Conservation (phyloP, 2,888 invertebrate species). For the Agrypnus murinus region DNA sequence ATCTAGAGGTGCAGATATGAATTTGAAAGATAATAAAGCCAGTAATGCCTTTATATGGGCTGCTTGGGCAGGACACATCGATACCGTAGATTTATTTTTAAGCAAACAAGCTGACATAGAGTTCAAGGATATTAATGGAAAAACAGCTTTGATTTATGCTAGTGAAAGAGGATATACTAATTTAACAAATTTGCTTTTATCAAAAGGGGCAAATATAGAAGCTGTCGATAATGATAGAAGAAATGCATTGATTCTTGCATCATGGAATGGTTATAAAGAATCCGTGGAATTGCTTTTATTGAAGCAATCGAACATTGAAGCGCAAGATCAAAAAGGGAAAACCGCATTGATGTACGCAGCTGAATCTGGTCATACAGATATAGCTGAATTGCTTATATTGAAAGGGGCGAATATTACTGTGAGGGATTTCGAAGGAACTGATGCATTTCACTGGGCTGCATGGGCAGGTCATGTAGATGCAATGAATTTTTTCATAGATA, state of each 20-base stretch:
- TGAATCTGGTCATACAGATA: neutral
- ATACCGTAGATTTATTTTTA: too few relatives aligned
- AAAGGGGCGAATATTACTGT: conserved; percentile 7
- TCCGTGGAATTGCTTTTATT: neutral
- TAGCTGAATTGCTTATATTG: neutral
- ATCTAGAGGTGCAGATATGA: too few relatives aligned
- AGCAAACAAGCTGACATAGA: too few relatives aligned
- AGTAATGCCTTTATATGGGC: too few relatives aligned
- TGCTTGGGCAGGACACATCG: too few relatives aligned
- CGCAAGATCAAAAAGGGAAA: neutral
- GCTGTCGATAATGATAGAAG: neutral
- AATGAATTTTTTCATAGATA: neutral
- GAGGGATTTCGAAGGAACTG: neutral
- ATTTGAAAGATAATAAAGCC: too few relatives aligned
- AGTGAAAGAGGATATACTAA: neutral
- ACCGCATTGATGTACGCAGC: conserved; percentile 7
- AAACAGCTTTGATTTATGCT: too few relatives aligned
- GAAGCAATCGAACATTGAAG: neutral
- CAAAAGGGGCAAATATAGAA: conserved; percentile 3
- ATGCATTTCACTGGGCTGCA: conserved; percentile 11
- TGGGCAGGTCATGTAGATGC: neutral
- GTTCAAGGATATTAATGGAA: too few relatives aligned
- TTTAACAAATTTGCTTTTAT: too few relatives aligned
- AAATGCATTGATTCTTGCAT: neutral
- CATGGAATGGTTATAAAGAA: neutral